Evolutionary conservation across 2,797 vertebrate species (phyloP).

Genomic region (Emys orbicularis): DNA sequence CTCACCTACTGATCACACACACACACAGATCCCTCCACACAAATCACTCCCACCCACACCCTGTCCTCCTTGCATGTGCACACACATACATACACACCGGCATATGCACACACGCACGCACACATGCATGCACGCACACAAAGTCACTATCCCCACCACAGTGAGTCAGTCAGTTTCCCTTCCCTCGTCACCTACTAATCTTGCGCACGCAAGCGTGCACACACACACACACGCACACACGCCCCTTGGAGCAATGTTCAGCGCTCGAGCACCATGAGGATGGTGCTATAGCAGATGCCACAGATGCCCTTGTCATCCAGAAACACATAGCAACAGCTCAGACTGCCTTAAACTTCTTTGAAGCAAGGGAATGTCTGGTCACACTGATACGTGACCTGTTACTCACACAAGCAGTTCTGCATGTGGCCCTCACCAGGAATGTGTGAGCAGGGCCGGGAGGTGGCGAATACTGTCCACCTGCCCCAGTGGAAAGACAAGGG

Average conservation of each 20-base stretch:
- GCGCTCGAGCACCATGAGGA: background rate
- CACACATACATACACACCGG: no score
- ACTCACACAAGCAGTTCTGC: background rate
- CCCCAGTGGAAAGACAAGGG: background rate
- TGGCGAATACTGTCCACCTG: background rate
- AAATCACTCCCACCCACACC: no score
- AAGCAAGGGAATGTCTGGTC: background rate
- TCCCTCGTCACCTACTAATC: no score
- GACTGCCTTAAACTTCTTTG: background rate
- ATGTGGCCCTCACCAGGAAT: background rate
- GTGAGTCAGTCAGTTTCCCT: background rate
- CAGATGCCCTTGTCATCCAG: no score
- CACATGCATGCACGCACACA: accelerated
- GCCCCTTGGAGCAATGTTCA: no score
- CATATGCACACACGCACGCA: no score
- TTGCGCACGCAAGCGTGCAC: background rate
- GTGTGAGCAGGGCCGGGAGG: background rate
- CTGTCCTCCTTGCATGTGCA: background rate
- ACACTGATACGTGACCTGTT: background rate
- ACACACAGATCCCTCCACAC: no score
- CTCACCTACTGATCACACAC: background rate
- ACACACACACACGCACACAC: background rate
- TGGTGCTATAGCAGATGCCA: background rate
- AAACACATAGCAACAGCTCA: background rate
- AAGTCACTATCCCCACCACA: accelerated